Evolutionary conservation across 2,888 invertebrate genomes (phyloP), one percentile per base, ranked within the genome.

Genomic region (Amblyteles armatorius): DNA sequence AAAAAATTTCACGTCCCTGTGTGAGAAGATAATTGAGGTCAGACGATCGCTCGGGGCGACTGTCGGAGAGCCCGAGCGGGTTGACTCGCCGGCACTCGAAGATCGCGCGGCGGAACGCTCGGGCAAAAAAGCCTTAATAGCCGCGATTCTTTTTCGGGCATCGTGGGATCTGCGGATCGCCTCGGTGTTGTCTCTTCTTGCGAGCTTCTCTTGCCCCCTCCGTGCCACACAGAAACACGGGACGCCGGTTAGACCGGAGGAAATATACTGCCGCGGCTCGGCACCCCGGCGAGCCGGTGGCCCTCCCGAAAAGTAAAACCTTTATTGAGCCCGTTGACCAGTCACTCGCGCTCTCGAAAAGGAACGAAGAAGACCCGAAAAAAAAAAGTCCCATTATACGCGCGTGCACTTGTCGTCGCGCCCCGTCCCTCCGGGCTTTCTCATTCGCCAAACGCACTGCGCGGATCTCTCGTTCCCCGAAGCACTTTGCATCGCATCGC

Each of bases 361-460:
- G 85, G 60, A 78, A 82, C 67, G 83, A 86, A 78, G 73, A 82
- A 79, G 7, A 4, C 13, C 68, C n/a, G 26, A 63, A 55, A 48
- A 68, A 19, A 13, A 82, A 84, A 86, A 67, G 86, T 86, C 82
- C 86, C 87, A 89, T 87, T 90, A 83, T 76, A 88, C 84, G 88
- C 86, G 88, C 82, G 87, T 85, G 90, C 89, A 90, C 90, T 89
- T 90, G 89, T 90, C 90, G 88, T 88, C 80, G 76, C 40, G 60
- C n/a, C 26, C 50, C 9, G 13, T 29, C 29, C 29, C 16, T 6
- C 29, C 33, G 60, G 60, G 13, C 33, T 7, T 33, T 63, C 33
- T 33, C n/a, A 29, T 33, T 63, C 60, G 60, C 60, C 60, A 33
- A 63, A 63, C n/a, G 50, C 78, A 73, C 76, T 52, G 79, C 73